A percentile compares a stretch with the other conserved stretches of the same genome.
phyloP scores from a whole-genome alignment of 23 tunicate genomes.

The Halocynthia aurantium region DNA sequence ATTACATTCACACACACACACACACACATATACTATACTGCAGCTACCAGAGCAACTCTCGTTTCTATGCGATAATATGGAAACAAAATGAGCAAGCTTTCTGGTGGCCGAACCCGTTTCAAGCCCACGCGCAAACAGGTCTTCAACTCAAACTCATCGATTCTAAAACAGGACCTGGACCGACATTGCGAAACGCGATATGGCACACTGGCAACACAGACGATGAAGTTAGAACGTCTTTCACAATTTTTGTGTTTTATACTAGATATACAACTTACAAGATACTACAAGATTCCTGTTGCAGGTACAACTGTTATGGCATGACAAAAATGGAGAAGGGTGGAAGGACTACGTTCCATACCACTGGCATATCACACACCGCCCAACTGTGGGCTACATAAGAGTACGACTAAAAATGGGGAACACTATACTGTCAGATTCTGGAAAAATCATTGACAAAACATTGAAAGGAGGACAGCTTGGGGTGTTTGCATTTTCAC shows the following conservation, averaged over 20 bases:
- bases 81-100: constrained; percentile 2
- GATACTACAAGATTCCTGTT: too few species aligned
- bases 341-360: constrained; percentile 3
- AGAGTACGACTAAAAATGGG: too few species aligned
- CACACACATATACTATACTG: too few species aligned
- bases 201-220: constrained; percentile 1
- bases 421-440: too few species aligned
- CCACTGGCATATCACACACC: neutral
- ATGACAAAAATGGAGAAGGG: neutral
- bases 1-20: too few species aligned
- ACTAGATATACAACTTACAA: too few species aligned
- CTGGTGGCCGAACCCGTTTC: constrained; percentile 18
- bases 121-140: neutral
- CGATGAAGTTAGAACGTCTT: too few species aligned
- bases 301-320: constrained; percentile 2
- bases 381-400: neutral
- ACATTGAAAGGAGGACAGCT: too few species aligned
- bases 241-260: too few species aligned
- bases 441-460: too few species aligned
- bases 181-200: neutral
- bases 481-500: too few species aligned
- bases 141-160: neutral
- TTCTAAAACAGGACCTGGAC: constrained; percentile 10
- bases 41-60: too few species aligned
- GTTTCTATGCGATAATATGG: neutral